Evolutionary conservation across 2,113 vertebrate genomes (phyloP).

Genomic region (Gopherus flavomarginatus): DNA sequence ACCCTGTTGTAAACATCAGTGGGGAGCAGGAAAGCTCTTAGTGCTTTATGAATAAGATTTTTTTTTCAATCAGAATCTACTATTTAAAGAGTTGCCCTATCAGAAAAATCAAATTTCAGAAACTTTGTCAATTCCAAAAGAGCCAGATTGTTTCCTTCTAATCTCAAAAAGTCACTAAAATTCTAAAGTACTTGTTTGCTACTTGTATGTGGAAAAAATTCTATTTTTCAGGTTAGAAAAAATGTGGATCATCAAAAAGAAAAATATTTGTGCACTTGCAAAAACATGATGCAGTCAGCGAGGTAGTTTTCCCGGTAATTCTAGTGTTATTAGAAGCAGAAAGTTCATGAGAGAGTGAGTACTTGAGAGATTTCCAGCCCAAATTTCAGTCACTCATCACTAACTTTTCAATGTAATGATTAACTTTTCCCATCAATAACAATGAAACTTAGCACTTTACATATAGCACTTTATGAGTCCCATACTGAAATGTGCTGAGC

Average conservation of each 20-base stretch:
- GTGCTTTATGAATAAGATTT: not conserved
- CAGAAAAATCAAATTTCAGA: not conserved
- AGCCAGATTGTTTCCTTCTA: not conserved
- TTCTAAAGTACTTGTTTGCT: not conserved
- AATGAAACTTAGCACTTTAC: not conserved
- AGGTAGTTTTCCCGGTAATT: not conserved
- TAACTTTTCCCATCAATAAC: not conserved
- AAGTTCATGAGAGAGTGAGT: not conserved
- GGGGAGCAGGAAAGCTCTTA: not conserved
- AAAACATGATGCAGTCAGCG: not conserved
- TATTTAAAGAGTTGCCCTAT: not conserved
- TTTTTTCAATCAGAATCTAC: not conserved
- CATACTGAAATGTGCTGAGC: slow-evolving; percentile 29
- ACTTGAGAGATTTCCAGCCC: not conserved
- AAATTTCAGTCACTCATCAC: not conserved
- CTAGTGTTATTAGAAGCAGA: not conserved
- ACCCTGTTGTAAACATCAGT: not conserved
- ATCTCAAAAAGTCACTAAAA: not conserved
- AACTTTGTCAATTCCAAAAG: not conserved
- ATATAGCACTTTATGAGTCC: slow-evolving; percentile 14
- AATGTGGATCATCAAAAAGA: not conserved
- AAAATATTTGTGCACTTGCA: not conserved
- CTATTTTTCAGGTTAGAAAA: not conserved
- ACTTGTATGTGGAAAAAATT: not conserved
- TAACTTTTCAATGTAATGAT: not conserved